A percentile compares a stretch with the other conserved stretches of the same genome.
These are phyloP conservation scores for Drosophila barbarae DNA, from an alignment of 2,888 invertebrate genomes.

Conservation along the genomic window DNA sequence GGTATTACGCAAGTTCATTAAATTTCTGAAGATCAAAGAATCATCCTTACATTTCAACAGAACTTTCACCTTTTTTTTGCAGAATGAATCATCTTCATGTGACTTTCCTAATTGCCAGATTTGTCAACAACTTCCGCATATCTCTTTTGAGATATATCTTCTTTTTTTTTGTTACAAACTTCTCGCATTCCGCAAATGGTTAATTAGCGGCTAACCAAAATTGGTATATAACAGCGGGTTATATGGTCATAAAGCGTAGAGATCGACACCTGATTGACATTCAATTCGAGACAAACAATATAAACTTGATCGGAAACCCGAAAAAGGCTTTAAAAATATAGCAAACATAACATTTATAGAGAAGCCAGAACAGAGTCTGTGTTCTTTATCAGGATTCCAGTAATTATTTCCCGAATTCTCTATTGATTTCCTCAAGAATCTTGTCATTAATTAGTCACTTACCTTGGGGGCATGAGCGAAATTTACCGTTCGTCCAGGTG, in stretches of 20 bases:
- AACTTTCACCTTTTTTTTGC: slow-evolving; percentile 35
- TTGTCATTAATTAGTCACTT: slow-evolving; percentile 36
- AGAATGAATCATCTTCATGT: slow-evolving; percentile 31
- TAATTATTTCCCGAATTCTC: slow-evolving; percentile 39
- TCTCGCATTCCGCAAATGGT: slow-evolving; percentile 56
- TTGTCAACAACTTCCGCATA: slow-evolving; percentile 31
- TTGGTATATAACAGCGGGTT: slow-evolving; percentile 55
- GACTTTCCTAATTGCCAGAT: slow-evolving; percentile 24
- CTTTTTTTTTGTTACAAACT: slow-evolving; percentile 5
- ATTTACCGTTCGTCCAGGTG: slow-evolving; percentile 20
- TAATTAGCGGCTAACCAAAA: slow-evolving; percentile 66
- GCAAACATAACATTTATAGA: slow-evolving; percentile 10
- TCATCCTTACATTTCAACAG: slow-evolving; percentile 22
- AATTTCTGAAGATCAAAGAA: slow-evolving; percentile 16
- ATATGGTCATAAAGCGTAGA: slow-evolving; percentile 43
- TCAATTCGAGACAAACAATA: slow-evolving; percentile 27
- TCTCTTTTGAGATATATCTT: slow-evolving; percentile 3
- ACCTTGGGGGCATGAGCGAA: slow-evolving; percentile 12
- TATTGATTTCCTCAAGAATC: slow-evolving; percentile 26
- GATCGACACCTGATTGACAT: slow-evolving; percentile 59
- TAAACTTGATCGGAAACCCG: slow-evolving; percentile 32
- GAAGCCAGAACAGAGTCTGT: not conserved
- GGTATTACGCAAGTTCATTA: slow-evolving; percentile 29
- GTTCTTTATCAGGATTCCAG: slow-evolving; percentile 22
- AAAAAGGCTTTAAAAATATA: slow-evolving; percentile 46